Evolutionary conservation across 2,113 vertebrate genomes (phyloP), one percentile per base, ranked within the genome.

Genomic region (Capricornis sumatraensis): DNA sequence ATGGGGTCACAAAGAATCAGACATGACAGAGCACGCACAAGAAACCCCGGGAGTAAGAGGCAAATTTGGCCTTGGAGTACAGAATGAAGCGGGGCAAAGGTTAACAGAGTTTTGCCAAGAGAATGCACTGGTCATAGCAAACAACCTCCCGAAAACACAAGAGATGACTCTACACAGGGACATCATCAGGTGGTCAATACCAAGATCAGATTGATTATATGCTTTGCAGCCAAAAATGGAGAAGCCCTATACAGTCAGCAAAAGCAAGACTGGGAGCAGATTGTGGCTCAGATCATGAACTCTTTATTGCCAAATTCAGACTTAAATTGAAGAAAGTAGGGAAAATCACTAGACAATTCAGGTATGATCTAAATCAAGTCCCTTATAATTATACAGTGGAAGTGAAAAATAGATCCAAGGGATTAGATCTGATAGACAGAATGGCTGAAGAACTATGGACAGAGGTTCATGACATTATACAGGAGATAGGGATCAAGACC

Each of bases 151-250:
- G 0, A 64, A 8, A n/a, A 64, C 33, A 19, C 33, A 64, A 19
- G 62, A 64, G 62, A 17, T 9, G 62, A n/a, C 7, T 64, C 16
- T 64, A n/a, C 16, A 64, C 30, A 30, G 7, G 60, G 30, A 33
- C 30, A 62, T 62, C 60, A 62, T 14, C 30, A 62, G 28, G 30
- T 62, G 33, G 62, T 64, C 30, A 64, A 64, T 33, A 64, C 33
- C 0, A 1, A n/a, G 33, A n/a, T 19, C 30, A n/a, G 62, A 64
- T n/a, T 9, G 62, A n/a, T 64, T 64, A 64, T n/a, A n/a, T 4
- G 2, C 33, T 64, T 33, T 19, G 62, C 62, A 64, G 62, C 30
- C 15, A 2, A 64, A 62, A 64, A n/a, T 64, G 62, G 62, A 64
- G 62, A 64, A 64, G 4, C 7, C 1, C 16, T n/a, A n/a, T n/a